Percentiles rank a stretch among this genome's conserved stretches.
Conservation (phyloP, 2,888 invertebrate species). For the Apodemia zela region DNA sequence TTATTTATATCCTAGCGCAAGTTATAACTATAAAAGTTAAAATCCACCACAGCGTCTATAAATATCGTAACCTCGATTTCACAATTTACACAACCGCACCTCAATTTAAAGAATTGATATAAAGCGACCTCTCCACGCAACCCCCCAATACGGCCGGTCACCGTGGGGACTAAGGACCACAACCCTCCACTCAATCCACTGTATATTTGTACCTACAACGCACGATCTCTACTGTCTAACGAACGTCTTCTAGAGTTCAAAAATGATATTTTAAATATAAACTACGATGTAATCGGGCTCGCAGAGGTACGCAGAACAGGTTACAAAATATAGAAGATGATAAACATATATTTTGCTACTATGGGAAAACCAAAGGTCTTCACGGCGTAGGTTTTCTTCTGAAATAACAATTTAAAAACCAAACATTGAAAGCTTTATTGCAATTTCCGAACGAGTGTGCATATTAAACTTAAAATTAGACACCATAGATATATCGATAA, state of each 20-base stretch:
- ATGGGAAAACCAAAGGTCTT: slow-evolving; percentile 24
- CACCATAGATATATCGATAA: slow-evolving; percentile 20
- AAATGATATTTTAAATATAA: slow-evolving; percentile 5
- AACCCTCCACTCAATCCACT: slow-evolving; percentile 21
- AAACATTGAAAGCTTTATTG: slow-evolving; percentile 25
- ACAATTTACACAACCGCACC: too few species aligned
- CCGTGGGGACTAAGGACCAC: slow-evolving; percentile 25
- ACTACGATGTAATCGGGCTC: slow-evolving; percentile 11
- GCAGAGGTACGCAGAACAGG: slow-evolving; percentile 12
- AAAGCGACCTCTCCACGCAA: slow-evolving; percentile 11
- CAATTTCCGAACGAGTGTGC: slow-evolving; percentile 30
- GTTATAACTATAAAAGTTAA: too few species aligned
- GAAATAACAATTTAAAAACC: slow-evolving; percentile 23
- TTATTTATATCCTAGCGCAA: too few species aligned
- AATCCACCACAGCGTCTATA: too few species aligned
- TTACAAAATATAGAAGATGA: slow-evolving; percentile 19
- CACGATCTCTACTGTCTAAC: slow-evolving; percentile 13
- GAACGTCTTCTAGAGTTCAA: slow-evolving; percentile 11
- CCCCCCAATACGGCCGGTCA: slow-evolving; percentile 27
- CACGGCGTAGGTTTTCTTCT: slow-evolving; percentile 31
- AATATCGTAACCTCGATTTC: too few species aligned
- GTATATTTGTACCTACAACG: slow-evolving; percentile 27
- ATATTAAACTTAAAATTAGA: slow-evolving; percentile 27
- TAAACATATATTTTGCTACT: slow-evolving; percentile 29
- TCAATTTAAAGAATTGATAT: too few species aligned